Evolutionary conservation across 2,113 vertebrate species (phyloP), one percentile per base, ranked within the genome.

Genomic region (Amblyornis subalaris): DNA sequence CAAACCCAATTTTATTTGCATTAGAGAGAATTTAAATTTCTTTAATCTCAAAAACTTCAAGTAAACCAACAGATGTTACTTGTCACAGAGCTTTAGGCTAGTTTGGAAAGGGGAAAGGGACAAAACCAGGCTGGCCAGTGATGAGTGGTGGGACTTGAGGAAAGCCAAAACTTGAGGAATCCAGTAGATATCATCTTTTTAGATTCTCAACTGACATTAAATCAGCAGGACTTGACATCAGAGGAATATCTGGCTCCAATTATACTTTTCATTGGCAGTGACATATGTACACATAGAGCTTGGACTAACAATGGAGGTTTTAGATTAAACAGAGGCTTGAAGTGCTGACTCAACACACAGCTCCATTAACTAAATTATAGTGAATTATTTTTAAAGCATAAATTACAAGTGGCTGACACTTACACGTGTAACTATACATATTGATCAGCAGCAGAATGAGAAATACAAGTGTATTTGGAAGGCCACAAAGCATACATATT

Each of bases 401-500:
- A 92, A 57, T 96, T 72, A 35, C 15, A 45, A 74, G 8, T 26
- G 25, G 71, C 51, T 90, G 76, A 81, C 83, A 65, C n/a, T 91
- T 94, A 90, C 85, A 88, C 13, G 16, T 85, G 89, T 94, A 93
- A 67, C 60, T 64, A 4, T 40, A 64, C 44, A 2, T 22, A 81
- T 14, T 6, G 7, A 81, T 36, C 64, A 83, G 44, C 57, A 80
- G n/a, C 69, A 71, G 33, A 78, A 75, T 45, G 54, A 87, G 93
- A 85, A 93, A 75, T 72, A 93, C 79, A 71, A 80, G 53, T 48
- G 36, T 84, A 81, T 60, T 67, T 93, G 83, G 85, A 83, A 88
- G 74, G 61, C 9, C 29, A 42, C 24, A 45, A 72, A 72, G 31
- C 51, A 28, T 38, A 60, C 9, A 8, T 64, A 38, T 23, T 28